Evolutionary conservation across 1,140 invertebrate genomes (phyloP).

Genomic region (Euglossa dilemma): DNA sequence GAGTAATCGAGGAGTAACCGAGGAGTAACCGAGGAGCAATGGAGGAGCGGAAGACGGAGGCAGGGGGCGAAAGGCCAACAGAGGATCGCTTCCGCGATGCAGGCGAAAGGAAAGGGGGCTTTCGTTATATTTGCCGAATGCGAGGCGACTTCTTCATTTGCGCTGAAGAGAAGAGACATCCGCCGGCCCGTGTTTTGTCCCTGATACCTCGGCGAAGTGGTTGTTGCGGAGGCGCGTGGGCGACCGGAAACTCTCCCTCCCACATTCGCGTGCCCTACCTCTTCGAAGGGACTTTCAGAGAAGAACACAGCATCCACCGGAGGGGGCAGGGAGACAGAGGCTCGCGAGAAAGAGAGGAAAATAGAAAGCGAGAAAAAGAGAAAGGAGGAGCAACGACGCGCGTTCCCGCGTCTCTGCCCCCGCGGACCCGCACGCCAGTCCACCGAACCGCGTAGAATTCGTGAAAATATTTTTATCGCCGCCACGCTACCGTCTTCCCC

Average conservation of each 20-base stretch:
- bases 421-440: neutral
- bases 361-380: conserved; percentile 30
- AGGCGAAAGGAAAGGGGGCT: neutral
- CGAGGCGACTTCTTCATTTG: conserved; percentile 58
- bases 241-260: conserved; percentile 80
- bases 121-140: conserved; percentile 52
- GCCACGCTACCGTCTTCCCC: neutral
- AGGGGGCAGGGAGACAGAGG: conserved; percentile 7
- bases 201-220: conserved; percentile 72
- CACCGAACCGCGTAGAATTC: neutral
- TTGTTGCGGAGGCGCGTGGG: conserved; percentile 73
- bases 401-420: conserved; percentile 22
- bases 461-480: neutral
- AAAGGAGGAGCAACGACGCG: conserved; percentile 1
- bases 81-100: conserved; percentile 19
- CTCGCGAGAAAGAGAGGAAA: conserved; percentile 33
- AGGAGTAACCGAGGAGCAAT: too few relatives aligned
- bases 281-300: conserved; percentile 62
- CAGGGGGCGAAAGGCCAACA: neutral
- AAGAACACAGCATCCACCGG: conserved; percentile 49
- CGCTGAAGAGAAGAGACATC: conserved; percentile 62
- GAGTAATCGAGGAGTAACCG: too few relatives aligned
- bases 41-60: neutral
- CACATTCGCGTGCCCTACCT: conserved; percentile 75
- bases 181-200: conserved; percentile 66